phyloP scores from a whole-genome alignment of 2,113 vertebrate genomes.

The Aspidoscelis tigris region DNA sequence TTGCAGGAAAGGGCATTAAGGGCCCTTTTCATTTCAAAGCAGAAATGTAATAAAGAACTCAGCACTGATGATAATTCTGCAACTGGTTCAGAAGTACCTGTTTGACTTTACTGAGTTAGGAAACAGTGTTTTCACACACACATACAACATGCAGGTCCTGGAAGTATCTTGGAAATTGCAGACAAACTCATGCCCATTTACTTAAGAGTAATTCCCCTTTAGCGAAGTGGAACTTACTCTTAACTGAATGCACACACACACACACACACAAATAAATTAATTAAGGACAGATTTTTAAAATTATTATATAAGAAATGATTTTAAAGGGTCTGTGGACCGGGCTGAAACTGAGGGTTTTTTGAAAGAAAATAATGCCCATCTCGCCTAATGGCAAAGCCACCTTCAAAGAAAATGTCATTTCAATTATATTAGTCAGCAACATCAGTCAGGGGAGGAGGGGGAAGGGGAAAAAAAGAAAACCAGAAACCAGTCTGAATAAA shows the following conservation, averaged over 20 bases:
- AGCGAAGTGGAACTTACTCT: neutral
- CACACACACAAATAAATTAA: too few relatives aligned
- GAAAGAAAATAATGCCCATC: conserved; percentile 15
- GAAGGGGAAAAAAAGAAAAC: conserved; percentile 90
- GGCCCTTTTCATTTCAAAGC: neutral
- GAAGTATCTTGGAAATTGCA: neutral
- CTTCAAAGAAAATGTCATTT: conserved; percentile 91
- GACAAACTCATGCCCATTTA: neutral
- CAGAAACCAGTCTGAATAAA: conserved; percentile 99
- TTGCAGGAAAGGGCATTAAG: neutral
- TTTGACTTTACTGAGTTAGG: neutral
- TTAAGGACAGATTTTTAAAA: neutral
- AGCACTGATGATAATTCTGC: neutral
- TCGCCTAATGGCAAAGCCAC: conserved; percentile 57
- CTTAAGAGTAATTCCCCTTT: too few relatives aligned
- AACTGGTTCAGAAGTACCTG: neutral
- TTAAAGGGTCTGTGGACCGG: neutral
- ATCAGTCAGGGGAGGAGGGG: conserved; percentile 70
- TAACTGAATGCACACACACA: neutral
- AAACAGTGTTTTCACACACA: neutral
- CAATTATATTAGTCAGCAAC: conserved; percentile 99
- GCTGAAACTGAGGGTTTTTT: neutral
- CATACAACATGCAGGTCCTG: too few relatives aligned
- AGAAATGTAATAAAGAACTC: neutral
- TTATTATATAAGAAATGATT: neutral